Conservation (phyloP, 2,113 vertebrate genomes). For the Vimba vimba region DNA sequence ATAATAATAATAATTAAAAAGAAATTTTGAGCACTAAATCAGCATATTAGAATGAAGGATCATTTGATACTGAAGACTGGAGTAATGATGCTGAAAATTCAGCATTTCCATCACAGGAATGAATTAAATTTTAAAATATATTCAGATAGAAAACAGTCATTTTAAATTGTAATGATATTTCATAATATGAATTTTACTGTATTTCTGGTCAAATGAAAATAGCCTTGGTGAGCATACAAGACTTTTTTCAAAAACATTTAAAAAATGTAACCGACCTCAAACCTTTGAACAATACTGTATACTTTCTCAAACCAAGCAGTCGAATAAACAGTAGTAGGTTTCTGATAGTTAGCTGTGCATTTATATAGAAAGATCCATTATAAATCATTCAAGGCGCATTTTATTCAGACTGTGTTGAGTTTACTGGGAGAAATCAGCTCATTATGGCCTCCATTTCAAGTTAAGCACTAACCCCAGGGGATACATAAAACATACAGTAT, state of each 20-base stretch:
- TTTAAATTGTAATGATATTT: neutral
- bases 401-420: neutral
- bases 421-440: neutral
- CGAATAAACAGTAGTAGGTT: neutral
- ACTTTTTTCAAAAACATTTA: neutral
- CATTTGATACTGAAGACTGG: neutral
- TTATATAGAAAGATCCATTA: neutral
- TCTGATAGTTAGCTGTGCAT: neutral
- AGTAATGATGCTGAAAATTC: neutral
- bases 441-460: slow-evolving; percentile 4
- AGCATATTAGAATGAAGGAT: neutral
- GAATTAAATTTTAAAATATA: neutral
- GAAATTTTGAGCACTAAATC: neutral
- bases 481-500: neutral
- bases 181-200: neutral
- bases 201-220: neutral
- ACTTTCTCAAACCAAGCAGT: no score
- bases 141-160: neutral
- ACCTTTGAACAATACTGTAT: no score
- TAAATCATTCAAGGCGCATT: neutral
- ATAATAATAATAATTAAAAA: no score
- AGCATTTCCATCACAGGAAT: neutral
- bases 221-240: neutral
- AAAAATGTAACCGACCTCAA: neutral
- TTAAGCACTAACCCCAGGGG: neutral